Base-by-base conservation (phyloP, 2,113 vertebrate genomes). In the Tupaia chinensis region DNA sequence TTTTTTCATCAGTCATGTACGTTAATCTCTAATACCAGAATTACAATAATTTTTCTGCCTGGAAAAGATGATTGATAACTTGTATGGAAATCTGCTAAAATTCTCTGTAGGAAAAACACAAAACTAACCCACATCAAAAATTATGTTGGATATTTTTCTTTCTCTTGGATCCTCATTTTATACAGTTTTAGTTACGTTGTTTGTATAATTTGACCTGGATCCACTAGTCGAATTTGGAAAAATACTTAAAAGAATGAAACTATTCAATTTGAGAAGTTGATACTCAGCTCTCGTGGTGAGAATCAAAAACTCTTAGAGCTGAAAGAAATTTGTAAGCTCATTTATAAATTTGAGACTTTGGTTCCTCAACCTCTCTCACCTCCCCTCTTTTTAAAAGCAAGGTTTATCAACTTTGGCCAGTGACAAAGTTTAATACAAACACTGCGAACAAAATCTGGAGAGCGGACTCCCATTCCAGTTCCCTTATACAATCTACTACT, bases 121-220 rank as follows among this genome's bases (percentile, higher is more conserved):
- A 79, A 90, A 92, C 68, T 90, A 82, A 78, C 77, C 80, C 29
- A 58, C n/a, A 86, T 27, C 34, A 85, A 90, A 94, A 70, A 65
- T 53, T 81, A 84, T 14, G 34, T 34, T 84, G 68, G 68, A 9
- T 34, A 54, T 22, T 76, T 60, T 65, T 68, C 61, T 53, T 44
- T n/a, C 63, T 76, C 68, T 79, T 79, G 76, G 87, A 88, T 82
- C 68, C 88, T 93, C 19, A 78, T 81, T 97, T 95, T 68, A 86
- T 54, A 80, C 53, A 70, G 87, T 73, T 82, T 81, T 25, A 20
- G 58, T 79, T 70, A 93, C 1, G 9, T 7, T 70, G 73, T 87
- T 93, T 88, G 63, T 25, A 87, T 9, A 60, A 81, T 78, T 72
- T 85, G 87, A 88, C 22, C 63, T 81, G 83, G 76, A 89, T 74